These are phyloP conservation scores for Fabriciana adippe DNA, from an alignment of 2,888 invertebrate species.

Conservation along the genomic window DNA sequence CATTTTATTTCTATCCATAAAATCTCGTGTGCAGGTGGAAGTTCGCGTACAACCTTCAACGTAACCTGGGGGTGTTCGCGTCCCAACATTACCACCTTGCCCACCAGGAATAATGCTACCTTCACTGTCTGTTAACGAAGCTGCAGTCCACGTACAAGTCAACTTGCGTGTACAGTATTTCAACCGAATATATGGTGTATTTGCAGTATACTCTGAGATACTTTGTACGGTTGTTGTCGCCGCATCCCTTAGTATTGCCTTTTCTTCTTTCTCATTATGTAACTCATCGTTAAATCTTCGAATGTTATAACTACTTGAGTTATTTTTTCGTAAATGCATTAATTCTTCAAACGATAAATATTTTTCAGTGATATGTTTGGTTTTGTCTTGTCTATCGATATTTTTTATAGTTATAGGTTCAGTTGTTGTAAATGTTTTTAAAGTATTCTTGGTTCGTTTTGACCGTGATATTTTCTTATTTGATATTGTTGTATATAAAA, in stretches of 20 bases:
- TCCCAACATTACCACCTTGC: conserved; percentile 45
- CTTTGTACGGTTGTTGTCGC: conserved; percentile 19
- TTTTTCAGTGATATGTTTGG: conserved; percentile 59
- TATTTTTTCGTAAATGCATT: conserved; percentile 68
- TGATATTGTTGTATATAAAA: conserved; percentile 64
- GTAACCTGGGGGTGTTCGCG: conserved; percentile 68
- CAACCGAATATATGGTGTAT: conserved; percentile 57
- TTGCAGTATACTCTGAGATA: conserved; percentile 53
- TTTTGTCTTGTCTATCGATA: conserved; percentile 41
- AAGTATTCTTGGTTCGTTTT: conserved; percentile 42
- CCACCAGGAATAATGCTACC: conserved; percentile 46
- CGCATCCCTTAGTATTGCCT: conserved; percentile 47
- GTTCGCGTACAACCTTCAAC: conserved; percentile 74
- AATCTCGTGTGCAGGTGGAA: conserved; percentile 71
- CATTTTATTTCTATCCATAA: conserved; percentile 64
- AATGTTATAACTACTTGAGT: conserved; percentile 36
- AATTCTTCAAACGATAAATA: conserved; percentile 75
- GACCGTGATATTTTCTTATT: conserved; percentile 44
- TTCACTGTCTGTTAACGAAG: conserved; percentile 49
- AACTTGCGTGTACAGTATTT: conserved; percentile 69
- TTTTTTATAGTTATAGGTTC: conserved; percentile 64
- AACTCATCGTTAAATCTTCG: conserved; percentile 40
- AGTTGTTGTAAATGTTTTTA: conserved; percentile 46
- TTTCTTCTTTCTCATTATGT: conserved; percentile 31
- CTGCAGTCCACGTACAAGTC: conserved; percentile 73